These are phyloP conservation scores for Melieria picta DNA, from an alignment of 2,888 invertebrate genomes.

Conservation along the genomic window DNA sequence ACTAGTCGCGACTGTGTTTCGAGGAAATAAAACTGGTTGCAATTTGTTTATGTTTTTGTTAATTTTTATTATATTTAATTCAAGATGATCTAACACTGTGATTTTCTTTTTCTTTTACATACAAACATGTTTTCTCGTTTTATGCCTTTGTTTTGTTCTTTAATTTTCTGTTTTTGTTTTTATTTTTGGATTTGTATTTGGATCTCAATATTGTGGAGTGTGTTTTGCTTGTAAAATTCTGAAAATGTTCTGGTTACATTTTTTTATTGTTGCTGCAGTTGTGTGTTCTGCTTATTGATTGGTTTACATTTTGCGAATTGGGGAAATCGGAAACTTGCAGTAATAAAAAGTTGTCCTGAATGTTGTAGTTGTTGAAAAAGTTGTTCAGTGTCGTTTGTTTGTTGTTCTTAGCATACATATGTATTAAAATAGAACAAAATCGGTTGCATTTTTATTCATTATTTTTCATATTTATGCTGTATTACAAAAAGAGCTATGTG, in stretches of 20 bases:
- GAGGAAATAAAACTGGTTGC: conserved; percentile 31
- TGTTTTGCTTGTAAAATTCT: conserved; percentile 21
- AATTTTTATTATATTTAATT: conserved; percentile 49
- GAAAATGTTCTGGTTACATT: conserved; percentile 22
- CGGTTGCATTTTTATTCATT: no score
- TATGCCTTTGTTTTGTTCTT: conserved; percentile 33
- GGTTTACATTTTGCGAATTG: conserved; percentile 6
- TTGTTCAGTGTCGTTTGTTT: no score
- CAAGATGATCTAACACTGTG: conserved; percentile 62
- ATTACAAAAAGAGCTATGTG: no score
- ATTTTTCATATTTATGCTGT: no score
- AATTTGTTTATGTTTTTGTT: conserved; percentile 7
- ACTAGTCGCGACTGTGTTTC: no score
- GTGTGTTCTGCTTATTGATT: conserved; percentile 16
- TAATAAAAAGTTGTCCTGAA: conserved; percentile 6
- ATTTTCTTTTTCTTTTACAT: conserved; percentile 59
- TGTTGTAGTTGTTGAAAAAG: no score
- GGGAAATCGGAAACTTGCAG: background rate
- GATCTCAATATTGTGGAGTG: conserved; percentile 33
- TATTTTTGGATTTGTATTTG: conserved; percentile 19
- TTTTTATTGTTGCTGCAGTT: background rate
- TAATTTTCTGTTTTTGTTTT: conserved; percentile 39
- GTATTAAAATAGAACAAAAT: no score
- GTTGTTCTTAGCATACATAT: no score
- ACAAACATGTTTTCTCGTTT: conserved; percentile 55